Conservation (phyloP, 2,888 invertebrate species). For the Frankliniella fusca region DNA sequence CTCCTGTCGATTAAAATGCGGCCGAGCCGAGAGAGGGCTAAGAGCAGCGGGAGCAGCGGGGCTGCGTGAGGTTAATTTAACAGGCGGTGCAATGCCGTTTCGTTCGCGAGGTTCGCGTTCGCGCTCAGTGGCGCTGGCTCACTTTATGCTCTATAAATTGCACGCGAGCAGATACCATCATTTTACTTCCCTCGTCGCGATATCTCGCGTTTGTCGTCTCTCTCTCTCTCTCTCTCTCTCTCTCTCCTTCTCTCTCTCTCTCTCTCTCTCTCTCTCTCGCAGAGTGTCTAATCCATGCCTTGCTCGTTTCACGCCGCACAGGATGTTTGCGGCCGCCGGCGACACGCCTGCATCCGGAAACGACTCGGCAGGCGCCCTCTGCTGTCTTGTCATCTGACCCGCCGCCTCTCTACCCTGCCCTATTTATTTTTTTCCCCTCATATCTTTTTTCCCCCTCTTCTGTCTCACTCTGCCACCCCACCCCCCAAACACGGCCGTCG, state of each 20-base stretch:
- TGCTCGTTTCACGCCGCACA: background rate
- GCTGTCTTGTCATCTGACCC: background rate
- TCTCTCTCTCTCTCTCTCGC: background rate
- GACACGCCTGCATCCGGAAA: too few species aligned
- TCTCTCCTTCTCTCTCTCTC: background rate
- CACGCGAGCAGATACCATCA: background rate
- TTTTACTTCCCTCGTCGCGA: background rate
- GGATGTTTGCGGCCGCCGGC: too few species aligned
- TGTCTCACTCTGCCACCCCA: background rate
- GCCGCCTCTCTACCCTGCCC: too few species aligned
- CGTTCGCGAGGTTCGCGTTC: too few species aligned
- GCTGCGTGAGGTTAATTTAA: too few species aligned
- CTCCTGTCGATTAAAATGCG: too few species aligned
- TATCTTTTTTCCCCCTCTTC: too few species aligned
- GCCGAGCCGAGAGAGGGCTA: too few species aligned
- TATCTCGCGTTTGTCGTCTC: background rate
- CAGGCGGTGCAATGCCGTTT: too few species aligned
- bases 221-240: background rate
- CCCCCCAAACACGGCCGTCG: background rate
- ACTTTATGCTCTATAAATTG: background rate
- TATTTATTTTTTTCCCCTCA: too few species aligned
- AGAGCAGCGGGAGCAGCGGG: too few species aligned
- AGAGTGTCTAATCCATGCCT: background rate
- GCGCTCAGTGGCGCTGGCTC: too few species aligned
- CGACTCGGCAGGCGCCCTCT: background rate